These are phyloP conservation scores for Microctenopoma steveboyesi DNA, from an alignment of 2,797 vertebrate genomes.

Conservation along the genomic window DNA sequence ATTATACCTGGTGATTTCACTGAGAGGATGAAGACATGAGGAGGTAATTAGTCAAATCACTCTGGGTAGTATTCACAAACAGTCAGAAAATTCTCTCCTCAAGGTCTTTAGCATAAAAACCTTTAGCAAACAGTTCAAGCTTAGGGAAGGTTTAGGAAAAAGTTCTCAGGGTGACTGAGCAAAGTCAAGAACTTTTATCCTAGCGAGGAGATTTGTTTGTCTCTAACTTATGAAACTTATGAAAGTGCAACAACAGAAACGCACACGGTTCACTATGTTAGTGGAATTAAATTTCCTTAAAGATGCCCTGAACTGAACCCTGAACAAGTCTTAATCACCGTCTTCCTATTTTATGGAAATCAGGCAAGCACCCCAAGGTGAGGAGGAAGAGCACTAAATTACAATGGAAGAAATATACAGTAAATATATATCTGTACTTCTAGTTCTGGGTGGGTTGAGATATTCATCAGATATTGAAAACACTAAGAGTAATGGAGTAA, in stretches of 20 bases:
- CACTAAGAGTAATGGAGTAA: background rate
- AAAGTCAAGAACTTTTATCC: constrained; percentile 16
- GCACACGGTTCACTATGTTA: constrained; percentile 8
- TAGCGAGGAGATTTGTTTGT: background rate
- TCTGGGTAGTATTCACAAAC: constrained; percentile 33
- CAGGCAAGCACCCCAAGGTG: constrained; percentile 15
- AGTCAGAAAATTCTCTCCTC: constrained; percentile 13
- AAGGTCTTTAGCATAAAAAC: constrained; percentile 4
- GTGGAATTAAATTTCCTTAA: background rate
- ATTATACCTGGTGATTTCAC: constrained; percentile 56
- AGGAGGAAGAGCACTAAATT: constrained; percentile 1
- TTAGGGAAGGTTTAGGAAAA: constrained; percentile 36
- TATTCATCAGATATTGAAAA: background rate
- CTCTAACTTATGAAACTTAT: background rate
- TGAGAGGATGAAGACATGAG: constrained; percentile 46
- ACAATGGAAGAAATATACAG: constrained; percentile 1
- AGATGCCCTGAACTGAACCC: background rate
- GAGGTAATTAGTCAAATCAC: constrained; percentile 42
- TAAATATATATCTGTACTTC: background rate
- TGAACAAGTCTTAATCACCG: no score
- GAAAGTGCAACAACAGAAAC: background rate
- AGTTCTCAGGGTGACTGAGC: constrained; percentile 6
- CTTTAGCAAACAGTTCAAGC: constrained; percentile 6
- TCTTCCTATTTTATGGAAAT: background rate
- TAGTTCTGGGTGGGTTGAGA: background rate